Evolutionary conservation across 2,888 invertebrate species (phyloP).

Genomic region (Crioceris asparagi): DNA sequence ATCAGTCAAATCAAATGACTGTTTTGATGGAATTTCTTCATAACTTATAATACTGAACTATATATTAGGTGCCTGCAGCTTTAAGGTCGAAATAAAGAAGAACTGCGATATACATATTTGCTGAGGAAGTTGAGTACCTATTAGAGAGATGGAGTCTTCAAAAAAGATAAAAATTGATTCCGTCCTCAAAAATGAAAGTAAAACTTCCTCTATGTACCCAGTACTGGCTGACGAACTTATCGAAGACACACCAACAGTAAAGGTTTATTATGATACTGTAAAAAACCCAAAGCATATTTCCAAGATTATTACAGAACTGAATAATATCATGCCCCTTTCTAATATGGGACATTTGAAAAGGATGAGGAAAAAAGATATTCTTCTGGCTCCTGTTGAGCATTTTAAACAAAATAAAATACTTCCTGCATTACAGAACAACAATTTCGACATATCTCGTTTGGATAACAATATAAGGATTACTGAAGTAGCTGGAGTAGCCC

Average conservation of each 20-base stretch:
- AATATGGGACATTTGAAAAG: constrained; percentile 63
- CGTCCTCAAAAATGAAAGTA: not conserved
- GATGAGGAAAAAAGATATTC: constrained; percentile 48
- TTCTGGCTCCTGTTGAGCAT: constrained; percentile 40
- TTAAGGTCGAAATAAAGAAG: too few relatives aligned
- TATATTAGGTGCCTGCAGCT: too few relatives aligned
- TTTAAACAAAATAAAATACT: constrained; percentile 24
- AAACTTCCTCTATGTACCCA: constrained; percentile 15
- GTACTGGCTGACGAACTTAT: constrained; percentile 24
- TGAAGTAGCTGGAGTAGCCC: constrained; percentile 49
- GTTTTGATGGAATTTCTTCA: not conserved
- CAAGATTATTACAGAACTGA: constrained; percentile 47
- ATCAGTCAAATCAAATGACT: not conserved
- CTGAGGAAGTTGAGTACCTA: not conserved
- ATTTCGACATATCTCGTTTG: constrained; percentile 43
- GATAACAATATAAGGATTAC: constrained; percentile 42
- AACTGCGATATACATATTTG: not conserved
- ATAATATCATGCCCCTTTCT: constrained; percentile 47
- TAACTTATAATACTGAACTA: not conserved
- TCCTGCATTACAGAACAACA: constrained; percentile 35
- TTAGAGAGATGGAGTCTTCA: constrained; percentile 16
- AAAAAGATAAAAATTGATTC: constrained; percentile 26
- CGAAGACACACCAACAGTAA: constrained; percentile 32
- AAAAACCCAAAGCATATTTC: constrained; percentile 52
- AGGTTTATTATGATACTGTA: constrained; percentile 52